A percentile compares a stretch with the other conserved stretches of the same genome.
These are phyloP conservation scores for Tichodroma muraria DNA, from an alignment of 2,113 vertebrate genomes.

Conservation along the genomic window DNA sequence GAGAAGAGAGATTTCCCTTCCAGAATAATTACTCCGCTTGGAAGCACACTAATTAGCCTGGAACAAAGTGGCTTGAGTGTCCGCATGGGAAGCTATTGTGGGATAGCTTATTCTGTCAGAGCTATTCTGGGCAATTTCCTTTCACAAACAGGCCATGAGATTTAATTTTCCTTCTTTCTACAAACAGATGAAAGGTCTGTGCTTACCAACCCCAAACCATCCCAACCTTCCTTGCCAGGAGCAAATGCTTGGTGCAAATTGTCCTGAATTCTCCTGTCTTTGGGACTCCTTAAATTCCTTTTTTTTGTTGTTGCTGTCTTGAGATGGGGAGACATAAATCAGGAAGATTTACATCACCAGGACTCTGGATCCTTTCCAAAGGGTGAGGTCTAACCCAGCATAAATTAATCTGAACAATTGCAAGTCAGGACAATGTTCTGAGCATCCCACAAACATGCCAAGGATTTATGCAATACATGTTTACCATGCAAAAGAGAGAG, in stretches of 20 bases:
- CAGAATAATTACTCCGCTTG: slow-evolving; percentile 43
- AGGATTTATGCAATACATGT: background rate
- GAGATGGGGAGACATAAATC: background rate
- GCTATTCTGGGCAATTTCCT: slow-evolving; percentile 55
- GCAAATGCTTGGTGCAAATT: background rate
- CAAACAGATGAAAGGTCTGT: slow-evolving; percentile 6
- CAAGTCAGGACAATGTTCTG: slow-evolving; percentile 16
- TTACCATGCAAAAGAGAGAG: slow-evolving; percentile 20
- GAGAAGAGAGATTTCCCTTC: slow-evolving; percentile 39
- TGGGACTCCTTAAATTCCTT: background rate
- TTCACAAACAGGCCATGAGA: slow-evolving; percentile 46
- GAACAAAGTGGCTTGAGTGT: slow-evolving; percentile 50
- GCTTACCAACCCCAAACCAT: background rate
- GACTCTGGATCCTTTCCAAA: slow-evolving; percentile 12
- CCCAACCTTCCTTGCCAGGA: background rate
- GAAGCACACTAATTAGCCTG: slow-evolving; percentile 60
- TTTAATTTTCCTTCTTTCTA: slow-evolving; percentile 45
- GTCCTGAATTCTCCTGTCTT: background rate
- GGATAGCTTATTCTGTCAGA: slow-evolving; percentile 54
- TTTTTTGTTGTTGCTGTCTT: background rate
- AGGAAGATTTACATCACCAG: background rate
- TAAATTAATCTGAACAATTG: slow-evolving; percentile 30
- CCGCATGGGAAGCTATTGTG: slow-evolving; percentile 43
- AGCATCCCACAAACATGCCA: background rate
- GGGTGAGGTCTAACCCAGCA: slow-evolving; percentile 19